These are phyloP conservation scores for Eptatretus burgeri DNA, from an alignment of 2,113 vertebrate genomes.

Conservation along the genomic window DNA sequence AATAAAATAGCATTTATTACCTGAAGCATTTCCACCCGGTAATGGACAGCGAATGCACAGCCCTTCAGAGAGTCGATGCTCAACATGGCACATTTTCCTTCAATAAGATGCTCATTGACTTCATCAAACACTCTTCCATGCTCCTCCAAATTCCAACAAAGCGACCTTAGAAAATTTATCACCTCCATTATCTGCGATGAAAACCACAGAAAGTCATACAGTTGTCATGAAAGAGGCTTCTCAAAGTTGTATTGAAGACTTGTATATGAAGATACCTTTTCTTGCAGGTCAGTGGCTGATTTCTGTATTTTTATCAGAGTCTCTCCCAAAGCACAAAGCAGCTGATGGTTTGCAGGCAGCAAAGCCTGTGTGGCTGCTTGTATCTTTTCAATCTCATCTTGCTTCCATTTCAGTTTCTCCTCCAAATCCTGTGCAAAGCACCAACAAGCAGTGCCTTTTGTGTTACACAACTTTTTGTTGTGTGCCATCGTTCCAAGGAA, in stretches of 20 bases:
- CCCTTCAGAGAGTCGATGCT: slow-evolving; percentile 15
- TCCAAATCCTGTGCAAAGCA: slow-evolving; percentile 23
- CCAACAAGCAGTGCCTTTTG: neutral
- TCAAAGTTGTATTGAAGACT: too few relatives aligned
- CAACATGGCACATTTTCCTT: slow-evolving; percentile 17
- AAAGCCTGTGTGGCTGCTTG: too few relatives aligned
- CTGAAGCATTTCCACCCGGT: slow-evolving; percentile 27
- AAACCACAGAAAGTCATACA: too few relatives aligned
- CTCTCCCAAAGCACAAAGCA: too few relatives aligned
- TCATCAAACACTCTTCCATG: slow-evolving; percentile 17
- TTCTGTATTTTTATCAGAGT: too few relatives aligned
- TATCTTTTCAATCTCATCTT: slow-evolving; percentile 19
- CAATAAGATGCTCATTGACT: slow-evolving; percentile 15
- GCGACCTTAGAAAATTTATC: slow-evolving; percentile 15
- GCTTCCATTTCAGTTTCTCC: slow-evolving; percentile 22
- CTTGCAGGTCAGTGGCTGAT: too few relatives aligned
- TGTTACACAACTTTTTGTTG: too few relatives aligned
- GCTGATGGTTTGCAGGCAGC: too few relatives aligned
- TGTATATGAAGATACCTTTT: too few relatives aligned
- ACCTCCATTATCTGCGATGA: slow-evolving; percentile 19
- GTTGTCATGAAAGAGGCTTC: too few relatives aligned
- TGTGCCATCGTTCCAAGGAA: too few relatives aligned
- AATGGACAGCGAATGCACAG: slow-evolving; percentile 20
- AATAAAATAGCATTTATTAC: slow-evolving; percentile 16
- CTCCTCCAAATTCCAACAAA: slow-evolving; percentile 21